Base-by-base conservation (phyloP, 2,888 invertebrate genomes). In the Phortica magna region DNA sequence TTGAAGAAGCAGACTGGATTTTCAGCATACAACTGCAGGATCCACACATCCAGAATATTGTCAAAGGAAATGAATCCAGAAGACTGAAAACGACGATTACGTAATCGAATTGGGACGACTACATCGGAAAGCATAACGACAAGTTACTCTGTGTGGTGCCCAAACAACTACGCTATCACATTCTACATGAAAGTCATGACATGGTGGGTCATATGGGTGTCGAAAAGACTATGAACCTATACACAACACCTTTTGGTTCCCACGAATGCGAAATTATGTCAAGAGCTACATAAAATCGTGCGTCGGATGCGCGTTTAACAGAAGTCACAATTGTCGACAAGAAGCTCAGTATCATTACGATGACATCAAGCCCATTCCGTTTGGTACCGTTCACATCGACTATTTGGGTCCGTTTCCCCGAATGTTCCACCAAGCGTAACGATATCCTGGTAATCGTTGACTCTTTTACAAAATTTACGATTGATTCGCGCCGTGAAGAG, bases 21-120 rank as follows among this genome's bases (percentile, higher is more conserved):
- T 68, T 78, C 4, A 74, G 77, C 3, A 80, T 83, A 75, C 81
- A 83, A 70, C 61, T 75, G 4, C 78, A 80, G 17, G 81, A 84
- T 10, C n/a, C 57, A 42, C 12, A 59, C 2, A 2, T 59, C 12
- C 2, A 17, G 14, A 2, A 1, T 17, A 59, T 61, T 4, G n/a
- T 1, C 12, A 72, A 3, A 74, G 76, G 65, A 76, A n/a, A 55
- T 14, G 6, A 0, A 10, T 48, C 0, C 59, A 53, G n/a, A 10
- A 57, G 10, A 17, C 19, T 1, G 65, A 73, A 7, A 42, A 73
- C 19, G 70, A 53, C 5, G 76, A 76, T 14, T 74, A 74, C n/a
- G 68, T 74, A n/a, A 73, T 76, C 2, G 78, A 75, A 6, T 48
- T 57, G 14, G 73, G 42, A 14, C 77, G 75, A 19, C 14, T 75